phyloP scores from a whole-genome alignment of 2,888 invertebrate species.

The Lithophane leautieri region DNA sequence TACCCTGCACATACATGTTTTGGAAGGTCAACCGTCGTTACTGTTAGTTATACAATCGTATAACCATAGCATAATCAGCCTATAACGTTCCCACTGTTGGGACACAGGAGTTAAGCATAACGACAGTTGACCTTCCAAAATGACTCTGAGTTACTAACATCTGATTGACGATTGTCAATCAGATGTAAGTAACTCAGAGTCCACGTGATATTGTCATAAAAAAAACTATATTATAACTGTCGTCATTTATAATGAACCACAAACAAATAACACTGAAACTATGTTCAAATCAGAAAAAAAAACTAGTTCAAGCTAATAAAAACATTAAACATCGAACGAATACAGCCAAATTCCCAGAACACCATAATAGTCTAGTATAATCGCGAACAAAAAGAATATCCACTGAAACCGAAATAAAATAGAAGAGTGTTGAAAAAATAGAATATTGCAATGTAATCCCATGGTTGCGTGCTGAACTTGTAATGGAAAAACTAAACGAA shows the following conservation, averaged over 20 bases:
- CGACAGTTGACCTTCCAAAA: too few relatives aligned
- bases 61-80: too few relatives aligned
- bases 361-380: conserved; percentile 27
- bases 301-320: conserved; percentile 5
- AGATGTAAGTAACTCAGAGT: background rate
- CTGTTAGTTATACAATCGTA: too few relatives aligned
- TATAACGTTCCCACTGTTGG: too few relatives aligned
- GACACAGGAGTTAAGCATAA: too few relatives aligned
- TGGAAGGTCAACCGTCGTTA: background rate
- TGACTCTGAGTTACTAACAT: too few relatives aligned
- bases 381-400: conserved; percentile 50
- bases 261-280: background rate
- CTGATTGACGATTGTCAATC: too few relatives aligned
- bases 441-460: conserved; percentile 73
- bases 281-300: background rate
- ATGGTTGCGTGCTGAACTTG: conserved; percentile 75
- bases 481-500: conserved; percentile 78
- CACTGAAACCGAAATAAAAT: conserved; percentile 39
- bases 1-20: background rate
- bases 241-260: background rate
- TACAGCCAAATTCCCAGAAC: background rate
- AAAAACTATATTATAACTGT: background rate
- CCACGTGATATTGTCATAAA: background rate
- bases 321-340: background rate
- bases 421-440: conserved; percentile 47